Evolutionary conservation across 2,113 vertebrate species (phyloP), one percentile per base, ranked within the genome.

Genomic region (Myodes glareolus): DNA sequence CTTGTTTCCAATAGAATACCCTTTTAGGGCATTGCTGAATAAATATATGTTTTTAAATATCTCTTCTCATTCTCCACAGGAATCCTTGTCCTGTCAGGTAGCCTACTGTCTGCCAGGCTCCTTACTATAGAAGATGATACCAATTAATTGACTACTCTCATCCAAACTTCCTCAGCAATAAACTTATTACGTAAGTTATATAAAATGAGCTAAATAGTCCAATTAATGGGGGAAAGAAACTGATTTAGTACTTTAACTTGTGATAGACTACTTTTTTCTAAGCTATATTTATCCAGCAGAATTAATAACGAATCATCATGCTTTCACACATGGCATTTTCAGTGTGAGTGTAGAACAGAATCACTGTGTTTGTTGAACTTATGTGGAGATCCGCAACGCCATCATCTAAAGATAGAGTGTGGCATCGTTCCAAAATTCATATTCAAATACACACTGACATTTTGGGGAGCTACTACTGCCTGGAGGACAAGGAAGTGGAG

Each of bases 371-470:
- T 21, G 14, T 3, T 65, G 84, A 97, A 97, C 75, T 63, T 63
- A 92, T 87, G 25, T 88, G 68, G 36, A 91, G 12, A 75, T 94
- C 39, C 6, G 0, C 91, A 90, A 90, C 67, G 50, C 25, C 50
- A 55, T 90, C 61, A 33, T 63, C 68, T 96, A 97, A 98, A 98
- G 95, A 97, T 95, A 97, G 88, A 95, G 36, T 12, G 8, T 95
- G 73, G 45, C 52, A 96, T 87, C 88, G 72, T 58, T 88, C 96
- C 95, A 93, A 95, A 97, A 80, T 96, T 81, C 63, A 80, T 86
- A 95, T 23, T 75, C 76, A 94, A 97, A 93, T 81, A 86, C 73
- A 85, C 25, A 76, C 39, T 94, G 91, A 85, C 73, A 78, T 87
- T 96, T 88, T 58, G 82, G 42, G 6, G 68, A 92, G 94, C 68